phyloP scores from a whole-genome alignment of 23 tunicate genomes.

The Styela plicata region DNA sequence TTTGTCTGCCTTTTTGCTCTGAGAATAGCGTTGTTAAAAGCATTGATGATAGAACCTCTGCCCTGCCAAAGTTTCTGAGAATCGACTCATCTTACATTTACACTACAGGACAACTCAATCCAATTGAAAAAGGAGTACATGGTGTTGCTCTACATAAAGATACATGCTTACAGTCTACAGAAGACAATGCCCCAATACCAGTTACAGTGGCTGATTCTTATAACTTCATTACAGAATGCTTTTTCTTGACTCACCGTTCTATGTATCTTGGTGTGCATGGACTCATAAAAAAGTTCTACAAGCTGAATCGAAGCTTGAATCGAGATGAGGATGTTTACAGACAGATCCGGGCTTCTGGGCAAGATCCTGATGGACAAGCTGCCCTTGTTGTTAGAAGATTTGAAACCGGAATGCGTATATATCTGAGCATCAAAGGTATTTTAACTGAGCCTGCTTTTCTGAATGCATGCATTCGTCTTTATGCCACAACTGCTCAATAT shows the following conservation, averaged over 20 bases:
- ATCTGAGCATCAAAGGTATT: slow-evolving; percentile 46
- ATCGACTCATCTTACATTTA: slow-evolving; percentile 11
- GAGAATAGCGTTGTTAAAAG: slow-evolving; percentile 11
- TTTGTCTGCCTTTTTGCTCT: slow-evolving; percentile 59
- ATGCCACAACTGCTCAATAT: slow-evolving; percentile 45
- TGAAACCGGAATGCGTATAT: slow-evolving; percentile 34
- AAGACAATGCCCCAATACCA: slow-evolving; percentile 10
- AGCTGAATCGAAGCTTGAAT: slow-evolving; percentile 30
- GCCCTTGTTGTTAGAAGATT: slow-evolving; percentile 21
- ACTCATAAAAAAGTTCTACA: slow-evolving; percentile 42
- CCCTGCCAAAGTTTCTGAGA: neutral
- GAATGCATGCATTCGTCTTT: slow-evolving; percentile 35
- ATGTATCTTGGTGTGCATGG: slow-evolving; percentile 60
- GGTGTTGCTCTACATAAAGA: slow-evolving; percentile 34
- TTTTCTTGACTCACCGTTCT: slow-evolving; percentile 51
- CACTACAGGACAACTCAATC: slow-evolving; percentile 10
- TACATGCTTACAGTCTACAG: slow-evolving; percentile 24
- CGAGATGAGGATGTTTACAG: slow-evolving; percentile 21
- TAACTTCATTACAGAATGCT: slow-evolving; percentile 56
- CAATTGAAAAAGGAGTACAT: neutral
- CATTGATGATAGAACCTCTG: neutral
- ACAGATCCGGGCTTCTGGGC: neutral
- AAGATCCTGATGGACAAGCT: neutral
- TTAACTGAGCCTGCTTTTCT: slow-evolving; percentile 44
- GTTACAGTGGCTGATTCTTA: slow-evolving; percentile 20